Evolutionary conservation across 2,797 vertebrate species (phyloP).

Genomic region (Salarias fasciatus): DNA sequence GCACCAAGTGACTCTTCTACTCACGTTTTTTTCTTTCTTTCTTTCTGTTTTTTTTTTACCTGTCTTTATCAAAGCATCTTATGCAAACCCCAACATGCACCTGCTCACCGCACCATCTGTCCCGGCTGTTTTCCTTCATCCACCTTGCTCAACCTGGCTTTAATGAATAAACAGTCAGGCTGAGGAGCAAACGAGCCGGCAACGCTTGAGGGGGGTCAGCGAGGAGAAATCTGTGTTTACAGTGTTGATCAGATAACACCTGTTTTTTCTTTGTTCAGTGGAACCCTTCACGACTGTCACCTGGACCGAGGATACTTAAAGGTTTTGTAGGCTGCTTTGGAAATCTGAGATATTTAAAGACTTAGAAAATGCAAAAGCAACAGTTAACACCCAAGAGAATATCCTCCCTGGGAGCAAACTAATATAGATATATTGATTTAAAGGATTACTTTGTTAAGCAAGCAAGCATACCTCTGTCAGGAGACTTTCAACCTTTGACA

Average conservation of each 20-base stretch:
- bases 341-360: background rate
- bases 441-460: too few species aligned
- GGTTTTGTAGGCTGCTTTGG: background rate
- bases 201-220: slow-evolving; percentile 39
- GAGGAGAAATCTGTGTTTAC: slow-evolving; percentile 25
- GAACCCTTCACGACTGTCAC: slow-evolving; percentile 17
- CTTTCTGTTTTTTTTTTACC: background rate
- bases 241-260: slow-evolving; percentile 23
- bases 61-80: slow-evolving; percentile 23
- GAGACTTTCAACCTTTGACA: too few species aligned
- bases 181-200: slow-evolving; percentile 45
- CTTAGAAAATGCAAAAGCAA: background rate
- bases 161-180: slow-evolving; percentile 46
- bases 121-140: slow-evolving; percentile 44
- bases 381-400: background rate
- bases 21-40: too few species aligned
- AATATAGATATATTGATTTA: too few species aligned
- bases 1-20: too few species aligned
- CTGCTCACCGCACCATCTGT: slow-evolving; percentile 44
- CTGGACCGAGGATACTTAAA: slow-evolving; percentile 14
- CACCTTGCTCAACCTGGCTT: slow-evolving; percentile 35
- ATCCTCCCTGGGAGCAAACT: too few species aligned
- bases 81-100: slow-evolving; percentile 16
- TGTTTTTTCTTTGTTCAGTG: slow-evolving; percentile 16
- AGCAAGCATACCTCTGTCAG: too few species aligned